These are phyloP conservation scores for Helobdella robusta DNA, from an alignment of 2,888 invertebrate genomes.

Conservation along the genomic window DNA sequence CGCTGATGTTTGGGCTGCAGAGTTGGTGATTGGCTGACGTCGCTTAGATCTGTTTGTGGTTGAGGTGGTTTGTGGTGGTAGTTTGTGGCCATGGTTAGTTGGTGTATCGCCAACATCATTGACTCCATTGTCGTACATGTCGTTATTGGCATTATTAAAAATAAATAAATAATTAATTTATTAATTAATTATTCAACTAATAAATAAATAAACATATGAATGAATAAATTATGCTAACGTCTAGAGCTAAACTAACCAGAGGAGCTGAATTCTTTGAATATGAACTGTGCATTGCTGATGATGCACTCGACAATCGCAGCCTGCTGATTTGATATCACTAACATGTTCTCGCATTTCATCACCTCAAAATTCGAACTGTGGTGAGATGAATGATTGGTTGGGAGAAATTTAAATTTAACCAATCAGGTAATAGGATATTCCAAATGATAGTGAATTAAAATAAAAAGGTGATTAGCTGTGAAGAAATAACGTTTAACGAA, in stretches of 20 bases:
- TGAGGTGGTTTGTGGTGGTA: no score
- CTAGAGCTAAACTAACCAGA: not conserved
- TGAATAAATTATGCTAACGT: not conserved
- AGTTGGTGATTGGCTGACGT: no score
- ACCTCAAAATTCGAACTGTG: not conserved
- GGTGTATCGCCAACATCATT: no score
- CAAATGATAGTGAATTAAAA: not conserved
- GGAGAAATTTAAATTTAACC: not conserved
- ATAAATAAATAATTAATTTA: no score
- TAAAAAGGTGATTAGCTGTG: not conserved
- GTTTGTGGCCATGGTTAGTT: no score
- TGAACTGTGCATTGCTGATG: not conserved
- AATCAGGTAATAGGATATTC: no score
- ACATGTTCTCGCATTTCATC: constrained; percentile 5
- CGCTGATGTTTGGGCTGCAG: no score
- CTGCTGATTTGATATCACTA: not conserved
- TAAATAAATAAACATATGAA: not conserved
- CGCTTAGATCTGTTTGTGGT: no score
- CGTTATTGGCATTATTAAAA: no score
- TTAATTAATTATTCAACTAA: no score
- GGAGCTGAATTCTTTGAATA: not conserved
- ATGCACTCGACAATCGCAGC: not conserved
- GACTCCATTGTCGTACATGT: no score
- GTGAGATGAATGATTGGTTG: not conserved
- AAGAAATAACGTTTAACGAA: not conserved